These are phyloP conservation scores for Lampropteryx suffumata DNA, from an alignment of 2,888 invertebrate genomes.

Conservation along the genomic window DNA sequence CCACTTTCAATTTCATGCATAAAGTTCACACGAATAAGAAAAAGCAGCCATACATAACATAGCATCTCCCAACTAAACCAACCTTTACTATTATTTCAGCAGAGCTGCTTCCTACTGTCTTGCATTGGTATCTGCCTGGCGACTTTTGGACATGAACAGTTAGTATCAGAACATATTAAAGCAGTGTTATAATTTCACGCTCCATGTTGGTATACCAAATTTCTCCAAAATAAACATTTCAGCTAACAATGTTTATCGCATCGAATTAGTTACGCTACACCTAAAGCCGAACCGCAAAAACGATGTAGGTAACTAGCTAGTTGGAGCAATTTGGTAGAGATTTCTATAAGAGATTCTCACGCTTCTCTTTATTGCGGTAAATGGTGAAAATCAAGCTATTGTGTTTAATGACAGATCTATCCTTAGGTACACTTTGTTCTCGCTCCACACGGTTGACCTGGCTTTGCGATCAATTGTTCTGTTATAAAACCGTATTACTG, in stretches of 20 bases:
- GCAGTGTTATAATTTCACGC: slow-evolving; percentile 17
- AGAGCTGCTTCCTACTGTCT: slow-evolving; percentile 72
- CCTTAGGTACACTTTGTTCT: slow-evolving; percentile 61
- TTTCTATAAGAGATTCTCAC: slow-evolving; percentile 76
- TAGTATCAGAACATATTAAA: slow-evolving; percentile 59
- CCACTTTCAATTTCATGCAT: slow-evolving; percentile 47
- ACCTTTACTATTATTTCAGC: slow-evolving; percentile 67
- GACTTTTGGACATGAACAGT: slow-evolving; percentile 80
- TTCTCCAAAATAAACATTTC: slow-evolving; percentile 25
- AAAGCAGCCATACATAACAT: neutral
- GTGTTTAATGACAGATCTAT: slow-evolving; percentile 57
- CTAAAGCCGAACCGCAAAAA: slow-evolving; percentile 59
- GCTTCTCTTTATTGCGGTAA: slow-evolving; percentile 69
- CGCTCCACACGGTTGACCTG: slow-evolving; percentile 56
- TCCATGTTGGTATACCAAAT: slow-evolving; percentile 24
- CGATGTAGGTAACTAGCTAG: slow-evolving; percentile 38
- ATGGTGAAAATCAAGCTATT: slow-evolving; percentile 73
- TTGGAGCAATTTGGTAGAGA: slow-evolving; percentile 64
- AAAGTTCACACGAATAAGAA: slow-evolving; percentile 2
- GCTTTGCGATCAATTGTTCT: slow-evolving; percentile 59
- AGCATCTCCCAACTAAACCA: slow-evolving; percentile 8
- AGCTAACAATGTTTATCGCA: slow-evolving; percentile 1
- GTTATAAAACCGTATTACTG: slow-evolving; percentile 32
- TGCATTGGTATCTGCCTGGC: slow-evolving; percentile 73
- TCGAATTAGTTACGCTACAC: slow-evolving; percentile 44